These are phyloP conservation scores for Enoplolaimus lenunculus DNA, from an alignment of 2,888 invertebrate species.

Conservation along the genomic window DNA sequence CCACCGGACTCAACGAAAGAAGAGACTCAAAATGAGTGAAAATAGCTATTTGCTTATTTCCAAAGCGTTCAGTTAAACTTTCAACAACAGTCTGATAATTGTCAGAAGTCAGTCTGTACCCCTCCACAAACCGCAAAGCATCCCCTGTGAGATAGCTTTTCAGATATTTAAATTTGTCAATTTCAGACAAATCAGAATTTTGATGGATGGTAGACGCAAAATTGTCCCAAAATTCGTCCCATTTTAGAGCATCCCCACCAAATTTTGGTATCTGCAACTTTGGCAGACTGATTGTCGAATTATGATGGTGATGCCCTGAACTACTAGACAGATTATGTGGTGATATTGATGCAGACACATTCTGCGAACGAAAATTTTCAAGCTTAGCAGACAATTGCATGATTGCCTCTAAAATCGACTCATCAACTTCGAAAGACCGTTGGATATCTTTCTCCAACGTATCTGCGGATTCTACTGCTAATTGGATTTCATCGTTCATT, in stretches of 20 bases:
- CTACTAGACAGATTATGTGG: too few relatives aligned
- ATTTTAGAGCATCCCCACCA: background rate
- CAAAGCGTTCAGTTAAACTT: constrained; percentile 11
- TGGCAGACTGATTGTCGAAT: too few relatives aligned
- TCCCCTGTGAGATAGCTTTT: background rate
- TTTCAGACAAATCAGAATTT: background rate
- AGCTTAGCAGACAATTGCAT: too few relatives aligned
- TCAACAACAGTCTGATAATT: constrained; percentile 12
- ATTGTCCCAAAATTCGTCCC: constrained; percentile 9
- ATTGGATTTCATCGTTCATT: too few relatives aligned
- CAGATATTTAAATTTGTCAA: constrained; percentile 14
- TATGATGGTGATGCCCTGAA: too few relatives aligned
- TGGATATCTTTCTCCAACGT: too few relatives aligned
- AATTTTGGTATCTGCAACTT: too few relatives aligned
- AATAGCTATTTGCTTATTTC: constrained; percentile 5
- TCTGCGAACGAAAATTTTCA: too few relatives aligned
- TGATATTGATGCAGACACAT: too few relatives aligned
- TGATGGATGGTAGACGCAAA: background rate
- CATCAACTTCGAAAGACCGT: too few relatives aligned
- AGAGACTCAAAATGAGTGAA: constrained; percentile 9
- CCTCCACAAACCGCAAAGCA: background rate
- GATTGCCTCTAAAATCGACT: too few relatives aligned
- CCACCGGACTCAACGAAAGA: background rate
- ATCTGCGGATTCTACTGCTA: too few relatives aligned
- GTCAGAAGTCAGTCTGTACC: background rate